Base-by-base conservation (phyloP, 2,888 invertebrate species). In the Unio delphinus region DNA sequence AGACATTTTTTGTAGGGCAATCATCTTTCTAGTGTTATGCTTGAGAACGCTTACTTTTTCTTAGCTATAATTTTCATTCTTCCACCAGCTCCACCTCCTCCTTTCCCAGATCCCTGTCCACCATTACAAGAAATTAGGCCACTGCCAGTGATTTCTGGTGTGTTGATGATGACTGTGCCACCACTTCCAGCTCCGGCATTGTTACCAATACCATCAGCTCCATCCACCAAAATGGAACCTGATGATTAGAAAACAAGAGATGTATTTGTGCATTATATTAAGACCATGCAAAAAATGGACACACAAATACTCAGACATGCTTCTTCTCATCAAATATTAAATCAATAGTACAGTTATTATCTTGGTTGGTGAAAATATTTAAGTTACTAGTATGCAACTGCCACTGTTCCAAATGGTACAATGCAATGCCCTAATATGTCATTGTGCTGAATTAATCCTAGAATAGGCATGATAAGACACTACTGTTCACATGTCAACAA, bases 81-180 rank as follows among this genome's bases (percentile, higher is more conserved):
- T 5, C 85, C 85, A 15, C 83, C 85, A 55, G 82, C 78, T 30
- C 83, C 83, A 2, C 83, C 85, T 18, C 82, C 84, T 30, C 80
- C 80, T 54, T 67, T 66, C 0, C 75, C 75, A 18, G 45, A 69
- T 15, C 81, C 81, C 26, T 67, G 23, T 11, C 83, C 84, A 28
- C 83, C 84, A 77, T 79, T 75, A 28, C 70, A 70, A n/a, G 74
- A 58, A 45, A 83, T 69, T 4, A 62, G 67, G 15, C 84, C 82
- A 61, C 79, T 73, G 30, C 83, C 83, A 18, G 66, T 55, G 17
- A 83, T 64, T 26, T 61, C 59, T 23, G 68, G 69, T 11, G 79
- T 72, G 23, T 62, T 55, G 1, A 83, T 72, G 62, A 68, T 59
- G 11, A 83, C 63, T 17, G 81, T 77, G 11, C 83, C 83, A 59